Conservation (phyloP, 2,888 invertebrate species). For the Calameuta pallipes region DNA sequence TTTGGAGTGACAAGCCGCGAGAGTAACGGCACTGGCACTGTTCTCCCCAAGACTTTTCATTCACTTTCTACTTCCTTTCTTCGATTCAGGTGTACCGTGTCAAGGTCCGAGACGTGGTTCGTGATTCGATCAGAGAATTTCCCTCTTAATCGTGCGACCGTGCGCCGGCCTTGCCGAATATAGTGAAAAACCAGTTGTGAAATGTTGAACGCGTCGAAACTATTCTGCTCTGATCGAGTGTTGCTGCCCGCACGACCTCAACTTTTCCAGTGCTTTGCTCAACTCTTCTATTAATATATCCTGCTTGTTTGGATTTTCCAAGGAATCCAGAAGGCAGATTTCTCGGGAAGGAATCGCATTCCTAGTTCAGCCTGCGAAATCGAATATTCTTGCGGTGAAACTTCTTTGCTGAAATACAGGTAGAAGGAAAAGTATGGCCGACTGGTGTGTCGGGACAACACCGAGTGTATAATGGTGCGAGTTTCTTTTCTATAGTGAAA, state of each 20-base stretch:
- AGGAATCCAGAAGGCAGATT: too few species aligned
- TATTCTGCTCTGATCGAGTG: too few species aligned
- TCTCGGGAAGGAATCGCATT: too few species aligned
- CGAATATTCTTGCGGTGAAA: too few species aligned
- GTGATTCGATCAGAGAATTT: not conserved
- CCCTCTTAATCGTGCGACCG: not conserved
- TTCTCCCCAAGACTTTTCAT: not conserved
- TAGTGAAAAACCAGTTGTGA: too few species aligned
- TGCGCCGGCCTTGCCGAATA: not conserved
- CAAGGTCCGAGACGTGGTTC: not conserved
- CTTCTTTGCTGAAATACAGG: too few species aligned
- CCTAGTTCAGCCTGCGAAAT: too few species aligned
- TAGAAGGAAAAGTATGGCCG: not conserved
- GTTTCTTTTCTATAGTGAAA: not conserved
- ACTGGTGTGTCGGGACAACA: not conserved
- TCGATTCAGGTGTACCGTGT: not conserved
- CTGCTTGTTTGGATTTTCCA: too few species aligned
- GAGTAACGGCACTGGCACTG: slow-evolving; percentile 18
- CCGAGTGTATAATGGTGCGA: not conserved
- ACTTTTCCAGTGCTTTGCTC: too few species aligned
- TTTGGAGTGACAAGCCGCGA: slow-evolving; percentile 34
- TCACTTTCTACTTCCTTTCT: not conserved
- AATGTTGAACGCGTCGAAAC: too few species aligned
- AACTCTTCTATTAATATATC: too few species aligned
- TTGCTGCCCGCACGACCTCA: too few species aligned